Base-by-base conservation (phyloP, 1,140 invertebrate species). In the Camponotus vicinus region DNA sequence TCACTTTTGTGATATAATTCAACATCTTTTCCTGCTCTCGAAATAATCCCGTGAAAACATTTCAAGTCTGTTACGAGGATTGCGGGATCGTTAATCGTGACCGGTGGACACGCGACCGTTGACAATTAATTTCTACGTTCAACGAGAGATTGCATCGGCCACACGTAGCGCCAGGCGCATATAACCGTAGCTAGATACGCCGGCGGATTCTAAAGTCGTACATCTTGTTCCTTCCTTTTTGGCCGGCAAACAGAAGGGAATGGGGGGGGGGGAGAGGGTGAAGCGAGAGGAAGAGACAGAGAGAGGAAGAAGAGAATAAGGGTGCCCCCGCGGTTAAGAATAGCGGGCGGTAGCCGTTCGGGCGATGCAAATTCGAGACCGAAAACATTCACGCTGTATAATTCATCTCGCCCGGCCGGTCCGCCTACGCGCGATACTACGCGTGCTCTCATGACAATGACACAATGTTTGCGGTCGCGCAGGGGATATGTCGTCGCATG, bases 301-400 rank as follows among this genome's bases (percentile, higher is more conserved):
- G 78, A 45, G 8, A 8, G 21, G 42, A 75, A 49, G 27, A 13
- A 37, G 57, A 66, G 40, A n/a, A 42, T 45, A 69, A 78, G 77
- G 80, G 64, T 84, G 86, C 71, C 67, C 67, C 86, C 70, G 67
- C 64, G 75, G 88, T 89, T 90, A 85, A 88, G 90, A 91, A 88
- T 89, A 89, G 89, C 89, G 85, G 85, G 85, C 88, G 78, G 89
- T 90, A 88, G 91, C 88, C 80, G 90, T 89, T 91, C 85, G 75
- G 45, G 32, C 70, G 82, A 92, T 92, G 91, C 91, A 92, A 92
- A 91, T 92, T 92, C 79, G 76, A 90, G 77, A 69, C 84, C 86
- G 88, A 92, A 92, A 92, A 91, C 82, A 91, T 90, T 86, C 85
- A 73, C 85, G 76, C 90, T 92, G 91, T 92, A 90, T 92, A 92